Evolutionary conservation across 2,888 invertebrate genomes (phyloP), one percentile per base, ranked within the genome.

Genomic region (Drosophila mimetica): DNA sequence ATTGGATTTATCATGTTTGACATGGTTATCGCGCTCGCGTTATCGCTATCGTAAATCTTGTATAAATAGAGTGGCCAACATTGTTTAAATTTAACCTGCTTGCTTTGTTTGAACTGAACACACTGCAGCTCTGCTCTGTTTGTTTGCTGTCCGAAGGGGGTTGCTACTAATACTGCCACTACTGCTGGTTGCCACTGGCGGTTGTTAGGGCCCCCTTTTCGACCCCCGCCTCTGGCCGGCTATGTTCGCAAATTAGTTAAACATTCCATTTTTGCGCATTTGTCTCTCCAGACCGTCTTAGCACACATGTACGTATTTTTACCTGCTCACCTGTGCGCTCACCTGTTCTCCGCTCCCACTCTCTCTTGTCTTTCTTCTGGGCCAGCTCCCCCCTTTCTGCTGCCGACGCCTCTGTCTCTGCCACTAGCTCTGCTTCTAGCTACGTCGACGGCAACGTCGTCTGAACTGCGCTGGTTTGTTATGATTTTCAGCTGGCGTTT

Each of bases 401-500:
- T 25, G 51, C 32, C 41, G 28, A 46, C 46, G 55, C 25, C 46
- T 18, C 18, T 54, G 53, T 16, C 60, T 41, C 61, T 4, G 37
- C 37, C 16, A 2, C 9, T 44, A 25, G 9, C 22, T n/a, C 25
- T 25, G 25, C 25, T 30, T 16, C 37, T 37, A 8, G 16, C 39
- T 7, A 20, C 20, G 44, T 44, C 44, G 44, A 39, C 39, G 61
- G 6, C 46, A 39, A 50, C 41, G 63, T 65, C 50, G 41, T 25
- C 50, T 41, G 64, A 20, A 20, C 16, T 63, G 60, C 76, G 86
- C 78, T 81, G 79, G 87, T 82, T 82, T 87, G 87, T 87, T 87
- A 82, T 87, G 85, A 82, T 87, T 87, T 87, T 76, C 79, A 85
- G 86, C 78, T 81, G 84, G 76, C 76, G 73, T 74, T 87, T 81